Percentiles rank a stretch among this genome's conserved stretches.
phyloP scores from a whole-genome alignment of 2,888 invertebrate species.

The Drosophila anceps region DNA sequence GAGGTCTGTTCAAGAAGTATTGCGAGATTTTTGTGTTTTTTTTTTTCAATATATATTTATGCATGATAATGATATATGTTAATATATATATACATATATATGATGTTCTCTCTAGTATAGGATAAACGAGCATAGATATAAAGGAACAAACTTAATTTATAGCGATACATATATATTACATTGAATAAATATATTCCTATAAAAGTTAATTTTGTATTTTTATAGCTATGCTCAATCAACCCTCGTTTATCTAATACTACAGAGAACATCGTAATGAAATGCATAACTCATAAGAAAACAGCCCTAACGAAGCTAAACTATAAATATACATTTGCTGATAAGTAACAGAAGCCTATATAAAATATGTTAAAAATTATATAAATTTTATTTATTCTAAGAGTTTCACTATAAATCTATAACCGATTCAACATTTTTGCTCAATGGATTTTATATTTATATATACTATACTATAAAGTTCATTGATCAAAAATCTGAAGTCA shows the following conservation, averaged over 20 bases:
- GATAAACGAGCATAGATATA: no score
- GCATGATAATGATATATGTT: neutral
- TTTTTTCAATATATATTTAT: no score
- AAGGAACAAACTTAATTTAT: no score
- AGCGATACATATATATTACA: no score
- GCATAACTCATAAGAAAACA: constrained; percentile 2
- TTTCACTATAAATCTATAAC: no score
- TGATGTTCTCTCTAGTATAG: no score
- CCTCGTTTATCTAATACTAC: neutral
- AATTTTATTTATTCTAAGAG: no score
- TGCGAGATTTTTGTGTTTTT: no score
- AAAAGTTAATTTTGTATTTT: neutral
- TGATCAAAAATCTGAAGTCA: neutral
- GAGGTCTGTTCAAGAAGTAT: no score
- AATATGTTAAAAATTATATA: neutral
- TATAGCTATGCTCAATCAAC: neutral
- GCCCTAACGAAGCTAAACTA: neutral
- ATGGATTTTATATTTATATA: neutral
- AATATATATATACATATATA: no score
- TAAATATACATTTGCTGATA: neutral
- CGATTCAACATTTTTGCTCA: no score
- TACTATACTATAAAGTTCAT: neutral
- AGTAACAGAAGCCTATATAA: neutral
- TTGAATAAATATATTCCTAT: neutral
- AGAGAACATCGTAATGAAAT: no score